Evolutionary conservation across 2,113 vertebrate genomes (phyloP).

Genomic region (Oreochromis tanganicae): DNA sequence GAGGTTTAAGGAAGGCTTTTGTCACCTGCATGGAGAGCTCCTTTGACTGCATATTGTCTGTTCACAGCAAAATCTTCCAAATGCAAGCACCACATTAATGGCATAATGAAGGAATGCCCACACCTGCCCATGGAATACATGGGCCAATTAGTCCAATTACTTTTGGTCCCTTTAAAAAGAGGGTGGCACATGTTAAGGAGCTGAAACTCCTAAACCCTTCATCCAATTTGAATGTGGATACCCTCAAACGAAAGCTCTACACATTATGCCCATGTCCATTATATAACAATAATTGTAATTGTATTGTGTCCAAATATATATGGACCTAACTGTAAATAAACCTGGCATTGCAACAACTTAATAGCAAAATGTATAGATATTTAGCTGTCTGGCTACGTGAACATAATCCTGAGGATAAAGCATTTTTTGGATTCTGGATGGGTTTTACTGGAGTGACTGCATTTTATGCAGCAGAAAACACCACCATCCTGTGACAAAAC

Average conservation of each 20-base stretch:
- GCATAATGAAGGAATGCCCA: background rate
- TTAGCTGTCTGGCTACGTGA: background rate
- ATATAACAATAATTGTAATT: background rate
- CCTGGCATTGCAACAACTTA: background rate
- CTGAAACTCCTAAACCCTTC: background rate
- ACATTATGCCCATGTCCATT: background rate
- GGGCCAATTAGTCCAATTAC: background rate
- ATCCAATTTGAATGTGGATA: background rate
- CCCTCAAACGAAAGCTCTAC: background rate
- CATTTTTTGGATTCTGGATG: background rate
- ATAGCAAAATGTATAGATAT: background rate
- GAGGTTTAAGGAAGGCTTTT: background rate
- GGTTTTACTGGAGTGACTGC: background rate
- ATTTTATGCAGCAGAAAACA: background rate
- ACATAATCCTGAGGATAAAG: background rate
- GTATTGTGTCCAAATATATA: background rate
- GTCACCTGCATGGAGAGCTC: background rate
- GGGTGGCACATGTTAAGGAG: background rate
- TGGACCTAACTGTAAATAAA: background rate
- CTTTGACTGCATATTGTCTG: background rate
- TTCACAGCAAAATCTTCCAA: background rate
- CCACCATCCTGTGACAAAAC: background rate
- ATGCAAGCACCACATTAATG: background rate
- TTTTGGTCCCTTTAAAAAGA: background rate
- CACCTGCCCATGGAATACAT: background rate